Conservation (phyloP, 2,797 vertebrate genomes). For the Propithecus perrieri region DNA sequence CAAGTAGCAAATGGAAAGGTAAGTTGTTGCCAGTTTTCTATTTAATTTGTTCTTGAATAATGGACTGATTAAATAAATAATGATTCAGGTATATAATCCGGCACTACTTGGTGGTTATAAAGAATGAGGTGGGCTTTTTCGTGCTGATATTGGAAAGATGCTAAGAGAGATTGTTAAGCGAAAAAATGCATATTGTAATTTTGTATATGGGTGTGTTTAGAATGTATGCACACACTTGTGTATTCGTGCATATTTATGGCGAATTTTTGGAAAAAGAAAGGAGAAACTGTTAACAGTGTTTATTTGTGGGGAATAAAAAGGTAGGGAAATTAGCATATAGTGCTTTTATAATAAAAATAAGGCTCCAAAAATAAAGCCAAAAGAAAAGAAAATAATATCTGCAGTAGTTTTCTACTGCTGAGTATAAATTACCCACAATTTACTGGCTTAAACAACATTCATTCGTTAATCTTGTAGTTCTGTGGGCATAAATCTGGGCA, state of each 20-base stretch:
- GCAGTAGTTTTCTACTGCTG: neutral
- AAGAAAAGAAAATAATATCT: slow-evolving; percentile 16
- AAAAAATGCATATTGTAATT: neutral
- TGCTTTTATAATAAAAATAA: neutral
- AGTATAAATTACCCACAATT: slow-evolving; percentile 3
- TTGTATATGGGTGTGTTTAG: neutral
- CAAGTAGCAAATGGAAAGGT: neutral
- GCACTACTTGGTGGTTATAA: neutral
- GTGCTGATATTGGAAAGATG: neutral
- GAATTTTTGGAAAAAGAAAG: neutral
- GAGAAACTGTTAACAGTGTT: neutral
- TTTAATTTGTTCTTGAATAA: neutral
- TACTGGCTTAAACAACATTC: neutral
- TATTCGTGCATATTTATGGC: neutral
- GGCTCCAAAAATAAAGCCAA: neutral
- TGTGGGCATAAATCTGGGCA: neutral
- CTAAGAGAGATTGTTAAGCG: neutral
- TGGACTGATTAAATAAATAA: neutral
- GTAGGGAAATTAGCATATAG: neutral
- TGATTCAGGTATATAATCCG: neutral
- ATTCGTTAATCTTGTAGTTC: neutral
- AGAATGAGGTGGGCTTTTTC: neutral
- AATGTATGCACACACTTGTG: neutral
- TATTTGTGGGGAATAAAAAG: neutral
- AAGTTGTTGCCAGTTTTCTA: neutral